Conservation (phyloP, 2,113 vertebrate genomes). For the Tapirus terrestris region DNA sequence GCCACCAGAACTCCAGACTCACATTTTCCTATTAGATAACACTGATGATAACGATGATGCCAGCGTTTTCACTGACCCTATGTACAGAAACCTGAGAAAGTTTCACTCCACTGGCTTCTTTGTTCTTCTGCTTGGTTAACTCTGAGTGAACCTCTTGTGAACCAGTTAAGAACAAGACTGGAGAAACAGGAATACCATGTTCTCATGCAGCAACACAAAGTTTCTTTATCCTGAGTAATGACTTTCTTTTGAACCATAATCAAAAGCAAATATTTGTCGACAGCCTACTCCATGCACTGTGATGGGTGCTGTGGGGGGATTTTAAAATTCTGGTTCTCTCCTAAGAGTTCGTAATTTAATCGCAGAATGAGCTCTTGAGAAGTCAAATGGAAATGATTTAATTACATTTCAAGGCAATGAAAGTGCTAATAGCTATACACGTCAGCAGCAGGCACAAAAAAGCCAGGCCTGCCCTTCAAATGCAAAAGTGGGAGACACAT, state of each 20-base stretch:
- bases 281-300: not conserved
- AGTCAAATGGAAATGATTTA: constrained; percentile 23
- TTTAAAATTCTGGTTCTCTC: constrained; percentile 26
- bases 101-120: not conserved
- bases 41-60: not conserved
- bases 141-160: not conserved
- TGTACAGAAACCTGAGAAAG: not conserved
- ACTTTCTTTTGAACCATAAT: constrained; percentile 10
- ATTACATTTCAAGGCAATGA: not conserved
- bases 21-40: not conserved
- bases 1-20: not conserved
- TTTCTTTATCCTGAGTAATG: not conserved
- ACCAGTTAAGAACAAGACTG: not conserved
- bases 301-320: not conserved
- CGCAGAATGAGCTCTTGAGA: constrained; percentile 13
- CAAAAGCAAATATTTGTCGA: not conserved
- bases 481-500: not conserved
- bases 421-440: not conserved
- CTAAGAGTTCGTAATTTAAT: constrained; percentile 6
- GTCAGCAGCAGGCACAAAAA: not conserved
- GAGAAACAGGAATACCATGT: not conserved
- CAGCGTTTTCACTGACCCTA: not conserved
- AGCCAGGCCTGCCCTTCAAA: not conserved
- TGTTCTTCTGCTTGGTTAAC: not conserved
- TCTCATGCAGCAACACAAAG: not conserved